These are phyloP conservation scores for Ochotona curzoniae DNA, from an alignment of 2,113 vertebrate genomes.

Conservation along the genomic window DNA sequence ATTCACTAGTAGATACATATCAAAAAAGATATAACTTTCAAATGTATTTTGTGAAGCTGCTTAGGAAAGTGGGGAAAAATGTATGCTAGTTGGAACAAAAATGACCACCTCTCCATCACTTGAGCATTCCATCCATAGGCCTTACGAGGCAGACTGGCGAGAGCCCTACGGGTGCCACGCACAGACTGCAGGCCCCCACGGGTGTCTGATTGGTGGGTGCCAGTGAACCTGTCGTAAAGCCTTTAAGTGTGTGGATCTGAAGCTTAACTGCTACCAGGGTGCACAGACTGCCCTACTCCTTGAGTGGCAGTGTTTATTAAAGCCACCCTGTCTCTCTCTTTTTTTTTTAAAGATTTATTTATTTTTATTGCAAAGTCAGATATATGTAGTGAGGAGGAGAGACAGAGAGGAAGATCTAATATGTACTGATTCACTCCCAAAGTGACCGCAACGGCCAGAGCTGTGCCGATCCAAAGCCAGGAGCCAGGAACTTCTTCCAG, in stretches of 20 bases:
- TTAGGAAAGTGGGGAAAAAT: background rate
- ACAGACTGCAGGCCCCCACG: background rate
- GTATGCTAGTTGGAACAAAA: slow-evolving; percentile 34
- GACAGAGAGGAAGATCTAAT: too few relatives aligned
- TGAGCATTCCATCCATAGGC: slow-evolving; percentile 2
- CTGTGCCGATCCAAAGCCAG: too few relatives aligned
- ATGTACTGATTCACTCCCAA: too few relatives aligned
- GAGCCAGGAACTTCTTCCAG: too few relatives aligned
- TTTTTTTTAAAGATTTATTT: too few relatives aligned
- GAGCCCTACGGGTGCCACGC: background rate
- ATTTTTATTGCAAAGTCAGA: too few relatives aligned
- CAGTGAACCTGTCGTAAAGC: background rate
- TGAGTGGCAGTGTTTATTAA: background rate
- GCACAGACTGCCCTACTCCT: background rate
- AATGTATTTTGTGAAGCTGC: slow-evolving; percentile 36
- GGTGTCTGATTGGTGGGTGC: background rate
- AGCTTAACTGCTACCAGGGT: background rate
- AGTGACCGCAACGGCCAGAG: too few relatives aligned
- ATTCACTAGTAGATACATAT: slow-evolving; percentile 31
- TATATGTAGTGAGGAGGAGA: too few relatives aligned
- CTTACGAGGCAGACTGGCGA: background rate
- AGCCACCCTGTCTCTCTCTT: background rate
- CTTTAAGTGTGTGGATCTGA: background rate
- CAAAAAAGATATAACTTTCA: slow-evolving; percentile 17
- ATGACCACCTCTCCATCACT: background rate